phyloP scores from a whole-genome alignment of 1,140 invertebrate species.

The Pseudobourletiella spinata region DNA sequence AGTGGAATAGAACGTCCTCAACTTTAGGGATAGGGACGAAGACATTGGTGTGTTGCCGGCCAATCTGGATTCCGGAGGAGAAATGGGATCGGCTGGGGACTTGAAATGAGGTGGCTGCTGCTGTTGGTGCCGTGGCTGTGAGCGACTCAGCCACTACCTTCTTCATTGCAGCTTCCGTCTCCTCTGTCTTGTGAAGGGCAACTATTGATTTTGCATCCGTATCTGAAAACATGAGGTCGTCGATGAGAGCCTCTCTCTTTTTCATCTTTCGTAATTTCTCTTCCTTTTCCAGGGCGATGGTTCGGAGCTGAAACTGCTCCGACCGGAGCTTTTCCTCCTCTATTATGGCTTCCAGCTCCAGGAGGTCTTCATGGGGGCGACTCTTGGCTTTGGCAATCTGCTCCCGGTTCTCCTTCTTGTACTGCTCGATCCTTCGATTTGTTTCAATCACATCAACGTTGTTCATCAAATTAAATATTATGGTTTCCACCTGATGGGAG shows the following conservation, averaged over 20 bases:
- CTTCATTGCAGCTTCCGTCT: slow-evolving; percentile 51
- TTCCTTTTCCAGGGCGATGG: slow-evolving; percentile 57
- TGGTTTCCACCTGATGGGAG: slow-evolving; percentile 75
- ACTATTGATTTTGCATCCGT: slow-evolving; percentile 79
- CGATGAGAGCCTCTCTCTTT: slow-evolving; percentile 76
- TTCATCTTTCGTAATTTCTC: slow-evolving; percentile 71
- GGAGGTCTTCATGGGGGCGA: slow-evolving; percentile 41
- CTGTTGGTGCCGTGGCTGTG: slow-evolving; percentile 15
- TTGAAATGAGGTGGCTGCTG: not conserved
- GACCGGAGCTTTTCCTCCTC: slow-evolving; percentile 70
- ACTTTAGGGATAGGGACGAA: slow-evolving; percentile 58
- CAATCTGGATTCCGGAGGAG: slow-evolving; percentile 14
- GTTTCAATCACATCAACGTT: slow-evolving; percentile 83
- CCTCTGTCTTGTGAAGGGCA: slow-evolving; percentile 61
- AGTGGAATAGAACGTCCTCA: slow-evolving; percentile 62
- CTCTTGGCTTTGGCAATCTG: slow-evolving; percentile 55
- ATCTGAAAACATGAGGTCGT: slow-evolving; percentile 88
- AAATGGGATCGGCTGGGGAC: slow-evolving; percentile 4
- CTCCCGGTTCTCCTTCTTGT: slow-evolving; percentile 88
- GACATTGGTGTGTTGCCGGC: not conserved
- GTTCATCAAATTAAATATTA: slow-evolving; percentile 86
- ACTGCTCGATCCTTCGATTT: slow-evolving; percentile 84
- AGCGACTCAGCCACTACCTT: slow-evolving; percentile 40
- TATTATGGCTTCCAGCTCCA: slow-evolving; percentile 78
- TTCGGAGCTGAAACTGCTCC: slow-evolving; percentile 53